Base-by-base conservation (phyloP, 2,113 vertebrate genomes). In the Boleophthalmus pectinirostris region DNA sequence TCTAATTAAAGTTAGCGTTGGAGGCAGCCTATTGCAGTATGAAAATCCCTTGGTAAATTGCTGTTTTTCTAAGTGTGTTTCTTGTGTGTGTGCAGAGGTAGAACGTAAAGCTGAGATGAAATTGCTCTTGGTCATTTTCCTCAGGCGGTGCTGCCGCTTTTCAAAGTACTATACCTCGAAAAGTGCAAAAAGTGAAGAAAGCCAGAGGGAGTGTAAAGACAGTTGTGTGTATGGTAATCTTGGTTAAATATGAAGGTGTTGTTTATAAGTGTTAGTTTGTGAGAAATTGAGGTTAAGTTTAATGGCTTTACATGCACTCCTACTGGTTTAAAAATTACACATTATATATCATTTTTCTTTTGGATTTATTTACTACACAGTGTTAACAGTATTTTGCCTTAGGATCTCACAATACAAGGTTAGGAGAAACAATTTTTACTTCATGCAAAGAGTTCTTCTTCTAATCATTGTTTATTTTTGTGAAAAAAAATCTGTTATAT, bases 121-220 rank as follows among this genome's bases (percentile, higher is more conserved):
- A 61, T 64, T 64, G 61, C 61, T 64, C 61, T 38, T 64, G 61
- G 61, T 64, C 61, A 64, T 38, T 64, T 64, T 64, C 61, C 61
- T 64, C 33, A 38, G 58, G 58, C 25, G 9, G 33, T 18, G 25
- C 58, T 29, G 61, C 29, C 1, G 18, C 61, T n/a, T 64, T 64
- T 38, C 18, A 38, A n/a, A 43, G 29, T 18, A 21, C 61, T 43
- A 25, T 61, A 33, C 25, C 15, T 38, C 29, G 10, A 38, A n/a
- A 64, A 64, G 61, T 43, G 60, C 16, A 63, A 63, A 63, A 18
- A 20, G 3, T 43, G 29, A 43, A 38, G 3, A 43, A 43, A 45
- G 3, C 43, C 2, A 45, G 35, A 64, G 20, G 16, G 8, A 64
- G 60, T 60, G 12, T 16, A 6, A 60, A 24, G 57, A 23, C 53